phyloP scores from a whole-genome alignment of 2,888 invertebrate species.

The Eueremaeus valkanovi region DNA sequence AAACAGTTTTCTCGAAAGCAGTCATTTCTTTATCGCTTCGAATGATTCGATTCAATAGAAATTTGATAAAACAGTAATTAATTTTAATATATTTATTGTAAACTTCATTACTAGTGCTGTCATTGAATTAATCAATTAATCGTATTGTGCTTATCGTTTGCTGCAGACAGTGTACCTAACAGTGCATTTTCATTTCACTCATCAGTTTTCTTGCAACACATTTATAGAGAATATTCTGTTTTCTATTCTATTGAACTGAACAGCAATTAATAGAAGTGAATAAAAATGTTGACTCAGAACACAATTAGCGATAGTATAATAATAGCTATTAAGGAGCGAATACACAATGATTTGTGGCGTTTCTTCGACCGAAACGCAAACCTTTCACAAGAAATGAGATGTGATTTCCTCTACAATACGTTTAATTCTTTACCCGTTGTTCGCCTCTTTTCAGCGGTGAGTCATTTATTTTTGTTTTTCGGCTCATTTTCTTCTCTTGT shows the following conservation, averaged over 20 bases:
- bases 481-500: no score
- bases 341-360: conserved; percentile 8
- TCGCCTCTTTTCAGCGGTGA: conserved; percentile 26
- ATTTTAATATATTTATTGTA: no score
- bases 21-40: no score
- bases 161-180: background rate
- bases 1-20: no score
- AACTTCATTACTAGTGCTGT: no score
- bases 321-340: background rate
- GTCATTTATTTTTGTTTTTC: no score
- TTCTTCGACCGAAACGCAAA: background rate
- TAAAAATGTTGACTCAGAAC: conserved; percentile 11
- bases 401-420: background rate
- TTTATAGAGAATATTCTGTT: no score
- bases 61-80: no score
- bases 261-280: background rate
- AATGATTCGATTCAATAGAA: no score
- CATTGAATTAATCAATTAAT: no score
- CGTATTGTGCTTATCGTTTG: background rate
- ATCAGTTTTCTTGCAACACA: background rate
- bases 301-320: background rate
- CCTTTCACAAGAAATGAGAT: conserved; percentile 13
- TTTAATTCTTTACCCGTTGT: no score
- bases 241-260: background rate
- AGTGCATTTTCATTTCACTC: background rate